phyloP scores from a whole-genome alignment of 2,888 invertebrate species.

The Cinara cedri region DNA sequence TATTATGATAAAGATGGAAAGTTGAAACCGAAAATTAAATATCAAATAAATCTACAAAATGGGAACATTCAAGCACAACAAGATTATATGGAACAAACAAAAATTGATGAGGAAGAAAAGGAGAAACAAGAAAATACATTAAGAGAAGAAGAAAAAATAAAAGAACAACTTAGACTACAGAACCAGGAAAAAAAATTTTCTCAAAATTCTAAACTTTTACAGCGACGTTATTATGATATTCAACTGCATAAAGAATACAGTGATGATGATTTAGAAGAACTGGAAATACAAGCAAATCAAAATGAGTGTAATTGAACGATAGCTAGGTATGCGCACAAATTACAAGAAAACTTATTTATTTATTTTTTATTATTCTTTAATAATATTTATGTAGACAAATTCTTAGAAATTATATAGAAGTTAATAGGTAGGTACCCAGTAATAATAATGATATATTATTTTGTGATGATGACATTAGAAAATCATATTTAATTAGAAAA shows the following conservation, averaged over 20 bases:
- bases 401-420: too few species aligned
- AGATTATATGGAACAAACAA: too few species aligned
- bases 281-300: not conserved
- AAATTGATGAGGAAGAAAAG: not conserved
- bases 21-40: too few species aligned
- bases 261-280: not conserved
- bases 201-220: not conserved
- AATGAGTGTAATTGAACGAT: too few species aligned
- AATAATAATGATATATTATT: too few species aligned
- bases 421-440: too few species aligned
- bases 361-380: too few species aligned
- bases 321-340: too few species aligned
- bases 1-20: not conserved
- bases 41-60: not conserved
- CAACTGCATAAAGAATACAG: not conserved
- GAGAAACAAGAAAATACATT: not conserved
- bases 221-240: not conserved
- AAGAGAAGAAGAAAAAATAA: not conserved
- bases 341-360: too few species aligned
- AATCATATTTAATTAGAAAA: too few species aligned
- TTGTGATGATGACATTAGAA: too few species aligned
- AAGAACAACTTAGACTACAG: not conserved
- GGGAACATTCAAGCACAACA: not conserved
- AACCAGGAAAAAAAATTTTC: not conserved
- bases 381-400: too few species aligned